A percentile compares a stretch with the other conserved stretches of the same genome.
phyloP scores from a whole-genome alignment of 2,888 invertebrate species.

The Oscheius onirici region DNA sequence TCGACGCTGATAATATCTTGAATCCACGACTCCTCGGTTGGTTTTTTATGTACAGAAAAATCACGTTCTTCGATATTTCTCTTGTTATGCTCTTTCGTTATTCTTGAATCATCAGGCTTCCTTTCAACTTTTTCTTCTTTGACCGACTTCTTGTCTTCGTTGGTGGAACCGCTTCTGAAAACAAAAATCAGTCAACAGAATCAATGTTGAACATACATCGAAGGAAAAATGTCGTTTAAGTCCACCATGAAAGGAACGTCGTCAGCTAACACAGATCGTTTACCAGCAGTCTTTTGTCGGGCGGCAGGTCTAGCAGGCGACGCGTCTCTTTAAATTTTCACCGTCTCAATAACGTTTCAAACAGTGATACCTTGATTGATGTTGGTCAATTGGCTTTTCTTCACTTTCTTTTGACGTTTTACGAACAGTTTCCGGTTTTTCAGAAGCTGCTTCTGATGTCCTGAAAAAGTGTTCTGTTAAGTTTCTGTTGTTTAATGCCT shows the following conservation, averaged over 20 bases:
- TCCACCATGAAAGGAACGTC: not conserved
- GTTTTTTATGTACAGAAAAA: too few relatives aligned
- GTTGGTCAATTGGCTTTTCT: too few relatives aligned
- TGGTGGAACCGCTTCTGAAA: not conserved
- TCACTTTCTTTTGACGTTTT: too few relatives aligned
- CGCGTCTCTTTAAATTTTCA: too few relatives aligned
- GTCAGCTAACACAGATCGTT: not conserved
- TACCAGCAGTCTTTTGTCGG: not conserved
- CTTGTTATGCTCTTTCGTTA: not conserved
- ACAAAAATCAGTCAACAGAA: not conserved
- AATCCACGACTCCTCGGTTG: conserved; percentile 35
- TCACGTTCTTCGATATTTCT: conserved; percentile 9
- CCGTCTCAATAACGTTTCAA: too few relatives aligned
- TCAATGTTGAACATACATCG: not conserved
- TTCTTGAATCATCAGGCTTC: not conserved
- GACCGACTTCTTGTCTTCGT: not conserved
- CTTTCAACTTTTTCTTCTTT: not conserved
- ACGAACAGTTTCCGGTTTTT: too few relatives aligned
- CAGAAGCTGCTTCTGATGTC: too few relatives aligned
- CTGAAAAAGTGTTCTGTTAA: too few relatives aligned
- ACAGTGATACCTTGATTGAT: too few relatives aligned
- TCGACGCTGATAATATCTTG: conserved; percentile 28
- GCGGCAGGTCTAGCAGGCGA: too few relatives aligned
- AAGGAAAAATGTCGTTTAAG: not conserved
- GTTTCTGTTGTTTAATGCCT: too few relatives aligned